Percentiles rank a stretch among this genome's conserved stretches.
phyloP scores from a whole-genome alignment of 30 jellyfish, hydroid and myxozoan species.

The Turritopsis dohrnii region DNA sequence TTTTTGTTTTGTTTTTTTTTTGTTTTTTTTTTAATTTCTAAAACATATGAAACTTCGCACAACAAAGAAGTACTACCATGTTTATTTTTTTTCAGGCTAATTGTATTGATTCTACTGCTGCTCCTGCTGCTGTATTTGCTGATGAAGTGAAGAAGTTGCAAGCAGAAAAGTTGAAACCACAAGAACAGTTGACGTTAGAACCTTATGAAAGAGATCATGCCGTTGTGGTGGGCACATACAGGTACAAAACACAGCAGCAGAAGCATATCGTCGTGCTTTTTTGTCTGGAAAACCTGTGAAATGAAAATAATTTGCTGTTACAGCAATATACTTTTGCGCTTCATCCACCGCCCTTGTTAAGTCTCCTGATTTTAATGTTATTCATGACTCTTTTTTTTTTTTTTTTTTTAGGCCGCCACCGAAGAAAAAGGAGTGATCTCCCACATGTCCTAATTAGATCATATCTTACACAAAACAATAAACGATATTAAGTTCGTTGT shows the following conservation, averaged over 20 bases:
- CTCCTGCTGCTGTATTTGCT: conserved; percentile 99
- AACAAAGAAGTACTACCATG: neutral
- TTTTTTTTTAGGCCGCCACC: conserved; percentile 3
- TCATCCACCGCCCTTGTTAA: neutral
- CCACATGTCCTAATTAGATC: neutral
- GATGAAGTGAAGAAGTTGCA: conserved; percentile 96
- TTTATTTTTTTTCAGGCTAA: conserved; percentile 68
- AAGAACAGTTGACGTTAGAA: conserved; percentile 97
- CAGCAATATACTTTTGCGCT: neutral
- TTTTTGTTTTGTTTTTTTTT: too few species aligned
- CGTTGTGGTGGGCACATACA: conserved; percentile 98
- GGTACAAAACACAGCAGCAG: conserved; percentile 48
- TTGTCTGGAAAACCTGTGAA: too few species aligned
- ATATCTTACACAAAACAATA: too few species aligned
- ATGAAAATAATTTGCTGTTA: neutral
- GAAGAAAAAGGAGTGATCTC: neutral
- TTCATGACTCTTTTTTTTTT: neutral
- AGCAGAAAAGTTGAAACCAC: conserved; percentile 96
- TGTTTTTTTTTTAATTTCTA: too few species aligned
- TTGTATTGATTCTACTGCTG: conserved; percentile 99
- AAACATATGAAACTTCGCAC: too few species aligned
- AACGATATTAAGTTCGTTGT: neutral
- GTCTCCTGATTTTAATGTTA: neutral
- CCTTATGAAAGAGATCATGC: conserved; percentile 99
- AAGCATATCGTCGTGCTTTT: too few species aligned